Conservation (phyloP, 1,140 invertebrate genomes). For the Drosophila willistoni region DNA sequence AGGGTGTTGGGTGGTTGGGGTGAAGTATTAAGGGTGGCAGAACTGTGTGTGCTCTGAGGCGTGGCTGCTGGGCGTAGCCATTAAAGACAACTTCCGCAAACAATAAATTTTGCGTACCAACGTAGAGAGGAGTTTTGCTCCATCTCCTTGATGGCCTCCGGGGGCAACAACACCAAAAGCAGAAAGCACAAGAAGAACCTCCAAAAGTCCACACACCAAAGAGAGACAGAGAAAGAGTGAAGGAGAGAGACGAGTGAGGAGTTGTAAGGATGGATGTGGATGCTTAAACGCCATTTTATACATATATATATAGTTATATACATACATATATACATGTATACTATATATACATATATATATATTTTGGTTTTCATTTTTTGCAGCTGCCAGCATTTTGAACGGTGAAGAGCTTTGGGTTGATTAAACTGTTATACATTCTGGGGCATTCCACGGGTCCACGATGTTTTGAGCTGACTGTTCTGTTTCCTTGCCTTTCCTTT, state of each 20-base stretch:
- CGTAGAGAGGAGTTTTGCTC: slow-evolving; percentile 33
- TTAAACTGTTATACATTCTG: slow-evolving; percentile 57
- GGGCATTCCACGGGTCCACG: background rate
- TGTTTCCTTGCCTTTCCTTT: slow-evolving; percentile 11
- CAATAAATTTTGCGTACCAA: slow-evolving; percentile 70
- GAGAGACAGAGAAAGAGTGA: background rate
- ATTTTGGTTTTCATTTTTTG: slow-evolving; percentile 10
- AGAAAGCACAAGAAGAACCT: slow-evolving; percentile 31
- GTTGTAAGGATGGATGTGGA: slow-evolving; percentile 5
- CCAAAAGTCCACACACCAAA: slow-evolving; percentile 9
- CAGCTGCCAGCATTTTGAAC: slow-evolving; percentile 21
- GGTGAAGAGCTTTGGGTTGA: slow-evolving; percentile 33
- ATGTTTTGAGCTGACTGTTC: slow-evolving; percentile 26
- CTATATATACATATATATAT: slow-evolving; percentile 12
- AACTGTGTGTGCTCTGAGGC: slow-evolving; percentile 6
- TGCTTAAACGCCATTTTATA: slow-evolving; percentile 12
- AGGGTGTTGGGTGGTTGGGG: background rate
- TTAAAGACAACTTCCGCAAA: slow-evolving; percentile 79
- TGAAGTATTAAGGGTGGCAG: background rate
- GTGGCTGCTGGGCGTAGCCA: slow-evolving; percentile 59
- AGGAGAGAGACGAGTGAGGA: background rate
- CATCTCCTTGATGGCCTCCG: slow-evolving; percentile 21
- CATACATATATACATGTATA: slow-evolving; percentile 12
- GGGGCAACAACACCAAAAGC: slow-evolving; percentile 24
- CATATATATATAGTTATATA: slow-evolving; percentile 16